Evolutionary conservation across 2,113 vertebrate genomes (phyloP).

Genomic region (Rhegmatorhina hoffmannsi): DNA sequence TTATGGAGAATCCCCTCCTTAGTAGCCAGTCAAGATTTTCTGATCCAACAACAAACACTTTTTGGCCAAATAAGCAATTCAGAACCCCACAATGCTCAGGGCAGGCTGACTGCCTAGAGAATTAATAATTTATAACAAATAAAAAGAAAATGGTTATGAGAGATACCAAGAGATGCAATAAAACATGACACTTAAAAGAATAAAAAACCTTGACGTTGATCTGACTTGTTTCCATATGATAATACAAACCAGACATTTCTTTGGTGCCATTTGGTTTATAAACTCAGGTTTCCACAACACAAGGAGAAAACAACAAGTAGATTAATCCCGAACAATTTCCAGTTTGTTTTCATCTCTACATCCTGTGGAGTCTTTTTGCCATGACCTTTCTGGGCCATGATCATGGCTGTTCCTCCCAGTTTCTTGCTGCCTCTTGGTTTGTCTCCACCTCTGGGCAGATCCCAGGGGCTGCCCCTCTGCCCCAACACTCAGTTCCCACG

Average conservation of each 20-base stretch:
- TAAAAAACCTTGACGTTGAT: not conserved
- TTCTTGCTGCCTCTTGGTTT: not conserved
- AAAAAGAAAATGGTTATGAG: conserved; percentile 1
- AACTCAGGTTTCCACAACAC: not conserved
- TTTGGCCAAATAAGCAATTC: not conserved
- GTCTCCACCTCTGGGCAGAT: not conserved
- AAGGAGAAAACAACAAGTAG: not conserved
- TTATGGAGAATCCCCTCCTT: not conserved
- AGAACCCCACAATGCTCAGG: not conserved
- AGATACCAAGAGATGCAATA: not conserved
- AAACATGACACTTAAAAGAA: conserved; percentile 4
- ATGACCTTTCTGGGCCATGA: not conserved
- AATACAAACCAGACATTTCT: conserved; percentile 17
- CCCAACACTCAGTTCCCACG: not conserved
- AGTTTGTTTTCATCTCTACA: not conserved
- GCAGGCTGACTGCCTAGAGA: not conserved
- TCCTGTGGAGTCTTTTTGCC: not conserved
- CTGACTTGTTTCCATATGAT: conserved; percentile 5
- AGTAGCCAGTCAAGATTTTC: not conserved
- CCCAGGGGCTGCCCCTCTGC: not conserved
- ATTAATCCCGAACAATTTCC: not conserved
- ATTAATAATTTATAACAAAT: conserved; percentile 5
- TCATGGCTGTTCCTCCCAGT: not conserved
- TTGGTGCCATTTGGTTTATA: not conserved
- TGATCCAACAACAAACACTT: not conserved